phyloP scores from a whole-genome alignment of 1,140 invertebrate species.

The Drosophila paulistorum region DNA sequence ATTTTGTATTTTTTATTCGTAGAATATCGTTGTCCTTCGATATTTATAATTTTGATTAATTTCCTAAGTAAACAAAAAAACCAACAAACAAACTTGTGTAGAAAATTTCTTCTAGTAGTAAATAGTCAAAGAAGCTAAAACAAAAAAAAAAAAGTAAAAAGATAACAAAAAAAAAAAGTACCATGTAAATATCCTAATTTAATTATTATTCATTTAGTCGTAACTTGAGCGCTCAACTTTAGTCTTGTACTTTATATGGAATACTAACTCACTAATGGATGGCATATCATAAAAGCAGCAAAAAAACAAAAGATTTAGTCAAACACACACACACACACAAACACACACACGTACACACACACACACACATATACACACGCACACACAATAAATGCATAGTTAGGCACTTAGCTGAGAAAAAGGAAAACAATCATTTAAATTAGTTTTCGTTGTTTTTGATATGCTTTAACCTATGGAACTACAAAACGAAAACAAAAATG shows the following conservation, averaged over 20 bases:
- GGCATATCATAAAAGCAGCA: slow-evolving; percentile 11
- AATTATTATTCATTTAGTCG: slow-evolving; percentile 4
- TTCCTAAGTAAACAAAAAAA: not conserved
- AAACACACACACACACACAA: not conserved
- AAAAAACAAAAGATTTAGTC: not conserved
- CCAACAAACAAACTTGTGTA: slow-evolving; percentile 4
- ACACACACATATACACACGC: not conserved
- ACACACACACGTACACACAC: not conserved
- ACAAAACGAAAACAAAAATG: not conserved
- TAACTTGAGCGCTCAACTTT: slow-evolving; percentile 12
- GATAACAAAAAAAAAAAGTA: not conserved
- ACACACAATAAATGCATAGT: not conserved
- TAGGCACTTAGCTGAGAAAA: slow-evolving; percentile 3
- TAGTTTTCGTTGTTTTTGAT: slow-evolving; percentile 5
- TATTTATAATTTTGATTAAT: not conserved
- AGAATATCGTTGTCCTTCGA: not conserved
- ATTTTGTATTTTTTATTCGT: not conserved
- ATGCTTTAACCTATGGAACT: slow-evolving; percentile 3
- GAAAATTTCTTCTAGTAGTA: slow-evolving; percentile 8
- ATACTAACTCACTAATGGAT: slow-evolving; percentile 10
- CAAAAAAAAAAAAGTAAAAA: not conserved
- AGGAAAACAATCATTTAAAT: not conserved
- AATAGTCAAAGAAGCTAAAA: slow-evolving; percentile 1
- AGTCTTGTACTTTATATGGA: slow-evolving; percentile 14
- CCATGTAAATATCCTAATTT: slow-evolving; percentile 4